These are phyloP conservation scores for Acrobasis suavella DNA, from an alignment of 2,888 invertebrate genomes.

Conservation along the genomic window DNA sequence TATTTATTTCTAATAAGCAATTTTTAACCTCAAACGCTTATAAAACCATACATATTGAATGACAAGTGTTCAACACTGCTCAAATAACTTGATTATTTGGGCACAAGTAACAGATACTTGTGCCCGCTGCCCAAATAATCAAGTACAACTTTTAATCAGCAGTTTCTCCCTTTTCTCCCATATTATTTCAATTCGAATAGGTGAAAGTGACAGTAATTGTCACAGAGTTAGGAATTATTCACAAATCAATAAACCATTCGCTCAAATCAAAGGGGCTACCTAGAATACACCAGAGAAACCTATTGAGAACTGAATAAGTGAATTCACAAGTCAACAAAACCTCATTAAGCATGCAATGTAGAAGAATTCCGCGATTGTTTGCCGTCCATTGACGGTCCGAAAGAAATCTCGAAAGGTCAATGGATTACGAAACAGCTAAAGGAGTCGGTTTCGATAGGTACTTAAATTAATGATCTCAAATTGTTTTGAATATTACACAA, in stretches of 20 bases:
- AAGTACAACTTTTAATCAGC: too few species aligned
- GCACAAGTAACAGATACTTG: too few species aligned
- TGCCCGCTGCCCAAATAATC: too few species aligned
- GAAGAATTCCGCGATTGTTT: slow-evolving; percentile 7
- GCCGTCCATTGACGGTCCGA: slow-evolving; percentile 9
- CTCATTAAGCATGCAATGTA: slow-evolving; percentile 20
- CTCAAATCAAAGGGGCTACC: not conserved
- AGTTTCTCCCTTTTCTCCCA: too few species aligned
- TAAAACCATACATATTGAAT: too few species aligned
- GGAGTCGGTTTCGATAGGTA: not conserved
- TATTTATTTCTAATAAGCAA: too few species aligned
- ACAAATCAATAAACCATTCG: not conserved
- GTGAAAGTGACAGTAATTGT: too few species aligned
- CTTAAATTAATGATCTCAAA: slow-evolving; percentile 7
- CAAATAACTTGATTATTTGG: too few species aligned
- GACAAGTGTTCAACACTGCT: too few species aligned
- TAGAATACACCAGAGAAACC: not conserved
- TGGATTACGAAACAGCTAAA: slow-evolving; percentile 15
- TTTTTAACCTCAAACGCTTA: too few species aligned
- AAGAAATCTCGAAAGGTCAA: slow-evolving; percentile 17
- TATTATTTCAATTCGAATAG: too few species aligned
- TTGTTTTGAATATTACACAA: slow-evolving; percentile 5
- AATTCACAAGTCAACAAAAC: slow-evolving; percentile 15
- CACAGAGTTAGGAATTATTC: too few species aligned
- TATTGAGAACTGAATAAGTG: slow-evolving; percentile 13